Conservation (phyloP, 2,113 vertebrate species). For the Marcusenius ussheri region DNA sequence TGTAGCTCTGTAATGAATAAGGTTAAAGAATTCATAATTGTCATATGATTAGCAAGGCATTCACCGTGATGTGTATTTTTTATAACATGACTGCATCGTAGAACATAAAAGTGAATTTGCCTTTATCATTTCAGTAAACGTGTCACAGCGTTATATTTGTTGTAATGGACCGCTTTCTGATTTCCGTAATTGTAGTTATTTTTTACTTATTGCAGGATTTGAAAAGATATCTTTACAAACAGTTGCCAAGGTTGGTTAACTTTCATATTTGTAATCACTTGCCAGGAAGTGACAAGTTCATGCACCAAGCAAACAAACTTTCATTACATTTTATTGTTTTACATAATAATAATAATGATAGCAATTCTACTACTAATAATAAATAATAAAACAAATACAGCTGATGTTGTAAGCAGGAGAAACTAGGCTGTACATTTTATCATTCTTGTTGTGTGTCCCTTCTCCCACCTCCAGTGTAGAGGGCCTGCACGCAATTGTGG, state of each 20-base stretch:
- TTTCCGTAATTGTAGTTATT: not conserved
- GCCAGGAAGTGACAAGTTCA: not conserved
- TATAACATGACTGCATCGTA: not conserved
- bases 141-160: not conserved
- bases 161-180: not conserved
- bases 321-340: not conserved
- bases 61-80: not conserved
- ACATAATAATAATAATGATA: not conserved
- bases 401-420: not conserved
- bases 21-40: not conserved
- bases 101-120: not conserved
- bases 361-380: not conserved
- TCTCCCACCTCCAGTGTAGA: conserved; percentile 65
- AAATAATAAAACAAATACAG: not conserved
- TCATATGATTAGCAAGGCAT: not conserved
- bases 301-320: not conserved
- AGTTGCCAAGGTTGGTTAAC: conserved; percentile 77
- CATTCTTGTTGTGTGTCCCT: not conserved
- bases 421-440: not conserved
- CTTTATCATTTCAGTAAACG: not conserved
- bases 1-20: not conserved
- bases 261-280: not conserved
- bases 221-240: conserved; percentile 89
- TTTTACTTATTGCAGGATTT: conserved; percentile 69
- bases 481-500: conserved; percentile 91